Conservation (phyloP, 2,113 vertebrate genomes). For the Platycercus adscitus region DNA sequence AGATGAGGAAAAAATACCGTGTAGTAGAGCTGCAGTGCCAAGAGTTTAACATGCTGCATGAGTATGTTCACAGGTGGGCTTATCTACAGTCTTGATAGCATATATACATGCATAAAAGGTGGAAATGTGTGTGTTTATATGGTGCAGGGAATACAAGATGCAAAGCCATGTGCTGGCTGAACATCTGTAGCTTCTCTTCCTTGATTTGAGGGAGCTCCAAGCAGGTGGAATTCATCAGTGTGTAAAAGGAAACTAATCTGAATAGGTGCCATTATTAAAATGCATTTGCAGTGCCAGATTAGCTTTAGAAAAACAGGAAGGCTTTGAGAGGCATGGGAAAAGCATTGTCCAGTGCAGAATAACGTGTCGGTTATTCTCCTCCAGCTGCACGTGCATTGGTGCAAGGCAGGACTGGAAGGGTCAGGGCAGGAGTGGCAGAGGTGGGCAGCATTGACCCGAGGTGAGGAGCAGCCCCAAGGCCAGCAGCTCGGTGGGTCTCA, state of each 20-base stretch:
- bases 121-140: not conserved
- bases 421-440: not conserved
- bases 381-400: not conserved
- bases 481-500: rapidly evolving
- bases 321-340: conserved; percentile 24
- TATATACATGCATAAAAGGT: not conserved
- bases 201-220: not conserved
- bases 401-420: not conserved
- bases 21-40: not conserved
- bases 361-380: not conserved
- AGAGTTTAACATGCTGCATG: not conserved
- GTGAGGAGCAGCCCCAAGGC: rapidly evolving
- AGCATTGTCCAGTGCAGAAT: not conserved
- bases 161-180: not conserved
- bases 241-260: conserved; percentile 34
- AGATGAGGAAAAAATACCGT: not conserved
- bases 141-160: not conserved
- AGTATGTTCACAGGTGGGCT: not conserved
- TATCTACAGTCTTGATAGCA: not conserved
- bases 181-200: not conserved
- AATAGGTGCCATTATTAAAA: conserved; percentile 57
- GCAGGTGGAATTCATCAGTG: conserved; percentile 46
- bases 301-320: conserved; percentile 54
- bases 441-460: not conserved
- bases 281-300: conserved; percentile 34